Percentiles rank a stretch among this genome's conserved stretches.
Conservation (phyloP, 2,113 vertebrate genomes). For the Pelodiscus sinensis region DNA sequence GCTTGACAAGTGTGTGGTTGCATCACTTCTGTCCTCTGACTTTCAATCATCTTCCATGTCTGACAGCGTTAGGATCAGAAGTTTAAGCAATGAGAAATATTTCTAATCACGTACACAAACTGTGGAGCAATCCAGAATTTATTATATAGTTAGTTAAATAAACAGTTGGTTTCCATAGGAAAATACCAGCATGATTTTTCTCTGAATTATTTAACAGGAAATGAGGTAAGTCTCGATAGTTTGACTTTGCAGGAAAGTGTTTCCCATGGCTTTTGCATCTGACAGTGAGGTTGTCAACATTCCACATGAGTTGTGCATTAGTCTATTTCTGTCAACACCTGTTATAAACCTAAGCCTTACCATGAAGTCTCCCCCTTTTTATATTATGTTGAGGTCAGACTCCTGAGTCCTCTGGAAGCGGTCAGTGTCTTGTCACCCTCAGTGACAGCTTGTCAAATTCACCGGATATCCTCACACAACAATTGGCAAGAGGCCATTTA, state of each 20-base stretch:
- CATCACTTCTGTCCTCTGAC: neutral
- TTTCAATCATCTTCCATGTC: neutral
- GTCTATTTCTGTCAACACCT: conserved; percentile 36
- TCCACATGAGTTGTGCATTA: neutral
- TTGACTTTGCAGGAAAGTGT: neutral
- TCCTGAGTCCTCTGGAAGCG: conserved; percentile 3
- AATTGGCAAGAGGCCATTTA: conserved; percentile 2
- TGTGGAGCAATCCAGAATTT: neutral
- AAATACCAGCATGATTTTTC: neutral
- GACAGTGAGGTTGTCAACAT: neutral
- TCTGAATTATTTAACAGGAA: neutral
- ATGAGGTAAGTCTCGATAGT: neutral
- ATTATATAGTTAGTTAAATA: neutral
- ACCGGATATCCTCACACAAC: conserved; percentile 61
- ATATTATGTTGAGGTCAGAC: conserved; percentile 51
- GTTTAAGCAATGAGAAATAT: neutral
- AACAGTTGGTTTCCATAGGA: neutral
- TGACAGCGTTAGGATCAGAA: neutral
- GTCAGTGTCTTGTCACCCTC: neutral
- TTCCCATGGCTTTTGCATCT: neutral
- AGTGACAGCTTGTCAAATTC: conserved; percentile 57
- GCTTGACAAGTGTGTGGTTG: conserved; percentile 33
- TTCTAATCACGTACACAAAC: neutral
- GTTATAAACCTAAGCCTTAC: conserved; percentile 14
- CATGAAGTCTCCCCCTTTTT: conserved; percentile 24